Evolutionary conservation across 2,888 invertebrate genomes (phyloP).

Genomic region (Brachycybe producta): DNA sequence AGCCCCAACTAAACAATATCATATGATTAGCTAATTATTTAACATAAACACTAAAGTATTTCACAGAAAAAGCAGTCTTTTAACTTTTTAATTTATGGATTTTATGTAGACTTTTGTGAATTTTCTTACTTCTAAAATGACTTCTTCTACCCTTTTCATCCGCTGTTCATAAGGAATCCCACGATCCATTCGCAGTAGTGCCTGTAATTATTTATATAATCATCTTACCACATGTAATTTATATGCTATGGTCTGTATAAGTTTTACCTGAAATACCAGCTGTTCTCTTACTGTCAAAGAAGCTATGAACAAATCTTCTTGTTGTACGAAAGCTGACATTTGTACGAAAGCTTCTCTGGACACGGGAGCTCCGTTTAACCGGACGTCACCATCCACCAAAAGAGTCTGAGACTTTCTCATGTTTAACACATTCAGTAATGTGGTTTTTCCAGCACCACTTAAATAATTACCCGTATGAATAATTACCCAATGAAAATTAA

Average conservation of each 20-base stretch:
- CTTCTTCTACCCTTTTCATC: slow-evolving; percentile 68
- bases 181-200: slow-evolving; percentile 67
- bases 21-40: too few relatives aligned
- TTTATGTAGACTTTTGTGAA: neutral
- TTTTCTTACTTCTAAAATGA: slow-evolving; percentile 54
- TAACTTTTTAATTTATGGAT: slow-evolving; percentile 1
- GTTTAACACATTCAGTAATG: slow-evolving; percentile 75
- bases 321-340: slow-evolving; percentile 81
- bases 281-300: slow-evolving; percentile 80
- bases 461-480: slow-evolving; percentile 1
- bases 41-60: neutral
- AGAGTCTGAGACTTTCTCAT: slow-evolving; percentile 41
- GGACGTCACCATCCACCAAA: slow-evolving; percentile 28
- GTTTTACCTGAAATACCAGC: slow-evolving; percentile 73
- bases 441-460: slow-evolving; percentile 84
- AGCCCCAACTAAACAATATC: slow-evolving; percentile 68
- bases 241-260: too few relatives aligned
- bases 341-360: slow-evolving; percentile 53
- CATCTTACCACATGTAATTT: too few relatives aligned
- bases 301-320: slow-evolving; percentile 84
- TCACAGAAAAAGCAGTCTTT: neutral
- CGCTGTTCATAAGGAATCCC: slow-evolving; percentile 58
- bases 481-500: neutral
- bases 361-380: slow-evolving; percentile 61
- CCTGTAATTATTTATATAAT: too few relatives aligned